A percentile compares a stretch with the other conserved stretches of the same genome.
Evolutionary conservation across 2,113 vertebrate species (phyloP).

Genomic region (Probosciger aterrimus): DNA sequence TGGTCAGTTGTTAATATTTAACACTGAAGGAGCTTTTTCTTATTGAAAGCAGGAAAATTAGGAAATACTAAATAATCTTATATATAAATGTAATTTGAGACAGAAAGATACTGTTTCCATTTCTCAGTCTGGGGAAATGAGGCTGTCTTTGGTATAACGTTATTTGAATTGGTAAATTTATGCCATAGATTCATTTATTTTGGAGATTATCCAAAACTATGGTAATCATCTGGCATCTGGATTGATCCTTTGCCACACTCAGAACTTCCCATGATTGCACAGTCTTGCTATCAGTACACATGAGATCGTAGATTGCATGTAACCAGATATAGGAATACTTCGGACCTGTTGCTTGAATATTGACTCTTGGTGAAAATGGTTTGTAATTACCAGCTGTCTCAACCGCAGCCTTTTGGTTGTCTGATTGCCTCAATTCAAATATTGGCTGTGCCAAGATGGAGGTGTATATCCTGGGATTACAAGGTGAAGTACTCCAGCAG

Average conservation of each 20-base stretch:
- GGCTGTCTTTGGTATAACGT: neutral
- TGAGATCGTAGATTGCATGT: neutral
- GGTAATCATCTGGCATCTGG: neutral
- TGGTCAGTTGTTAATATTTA: constrained; percentile 69
- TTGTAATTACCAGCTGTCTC: neutral
- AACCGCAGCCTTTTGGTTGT: neutral
- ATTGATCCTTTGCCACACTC: neutral
- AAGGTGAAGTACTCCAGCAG: neutral
- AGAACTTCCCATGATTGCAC: neutral
- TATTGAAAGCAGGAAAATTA: neutral
- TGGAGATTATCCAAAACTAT: neutral
- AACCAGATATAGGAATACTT: neutral
- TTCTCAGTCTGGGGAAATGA: neutral
- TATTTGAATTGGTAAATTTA: neutral
- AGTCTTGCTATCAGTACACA: neutral
- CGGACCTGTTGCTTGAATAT: neutral
- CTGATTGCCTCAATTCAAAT: neutral
- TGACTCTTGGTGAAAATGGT: neutral
- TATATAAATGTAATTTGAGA: neutral
- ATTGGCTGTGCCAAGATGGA: neutral
- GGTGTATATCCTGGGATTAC: neutral
- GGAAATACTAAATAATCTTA: neutral
- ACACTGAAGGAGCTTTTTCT: neutral
- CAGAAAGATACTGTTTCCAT: neutral
- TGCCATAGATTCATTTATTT: neutral